A percentile compares a stretch with the other conserved stretches of the same genome.
These are phyloP conservation scores for Entomobrya multifasciata DNA, from an alignment of 2,888 invertebrate genomes.

Conservation along the genomic window DNA sequence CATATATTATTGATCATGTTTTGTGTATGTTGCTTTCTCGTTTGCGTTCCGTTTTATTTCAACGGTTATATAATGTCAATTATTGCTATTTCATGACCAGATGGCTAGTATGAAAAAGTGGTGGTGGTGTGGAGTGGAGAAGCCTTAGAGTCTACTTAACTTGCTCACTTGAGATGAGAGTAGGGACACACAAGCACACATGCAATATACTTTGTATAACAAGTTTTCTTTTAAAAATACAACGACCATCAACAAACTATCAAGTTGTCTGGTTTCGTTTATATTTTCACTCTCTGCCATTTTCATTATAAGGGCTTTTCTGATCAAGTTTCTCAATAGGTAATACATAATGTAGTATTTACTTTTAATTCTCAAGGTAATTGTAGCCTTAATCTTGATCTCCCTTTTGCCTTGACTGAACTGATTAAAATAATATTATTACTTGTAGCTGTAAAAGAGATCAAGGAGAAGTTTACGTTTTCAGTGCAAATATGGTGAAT, in stretches of 20 bases:
- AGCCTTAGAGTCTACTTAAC: background rate
- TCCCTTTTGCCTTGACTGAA: too few species aligned
- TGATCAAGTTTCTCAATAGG: too few species aligned
- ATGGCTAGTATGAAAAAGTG: conserved; percentile 60
- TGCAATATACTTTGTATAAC: too few species aligned
- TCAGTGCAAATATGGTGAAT: too few species aligned
- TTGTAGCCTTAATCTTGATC: too few species aligned
- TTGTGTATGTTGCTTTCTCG: background rate
- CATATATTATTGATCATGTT: background rate
- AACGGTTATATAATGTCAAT: conserved; percentile 47
- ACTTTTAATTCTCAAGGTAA: too few species aligned
- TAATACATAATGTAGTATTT: too few species aligned
- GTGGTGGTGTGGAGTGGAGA: background rate
- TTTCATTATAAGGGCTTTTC: too few species aligned
- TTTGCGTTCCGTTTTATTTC: conserved; percentile 21
- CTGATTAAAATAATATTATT: too few species aligned
- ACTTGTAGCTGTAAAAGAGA: too few species aligned
- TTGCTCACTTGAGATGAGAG: background rate
- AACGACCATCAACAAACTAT: conserved; percentile 2
- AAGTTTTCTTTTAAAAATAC: background rate
- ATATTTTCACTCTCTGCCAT: too few species aligned
- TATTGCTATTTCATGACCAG: conserved; percentile 56
- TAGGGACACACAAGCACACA: background rate
- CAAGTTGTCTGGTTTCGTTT: background rate
- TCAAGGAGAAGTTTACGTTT: too few species aligned